Base-by-base conservation (phyloP, 2,113 vertebrate species). In the Reinhardtius hippoglossoides region DNA sequence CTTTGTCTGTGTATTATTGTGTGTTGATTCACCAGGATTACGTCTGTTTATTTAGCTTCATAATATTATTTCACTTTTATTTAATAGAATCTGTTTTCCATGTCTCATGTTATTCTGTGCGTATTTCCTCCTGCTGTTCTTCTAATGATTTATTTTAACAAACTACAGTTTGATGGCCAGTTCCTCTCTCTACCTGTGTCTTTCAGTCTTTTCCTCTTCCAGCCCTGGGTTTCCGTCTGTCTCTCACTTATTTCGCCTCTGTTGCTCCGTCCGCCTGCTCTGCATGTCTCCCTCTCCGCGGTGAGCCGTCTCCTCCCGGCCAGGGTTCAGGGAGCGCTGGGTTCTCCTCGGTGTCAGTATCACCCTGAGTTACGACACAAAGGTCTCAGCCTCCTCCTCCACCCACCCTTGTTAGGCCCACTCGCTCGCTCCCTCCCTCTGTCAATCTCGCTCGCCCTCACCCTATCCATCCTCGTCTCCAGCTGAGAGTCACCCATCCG, bases 401-500 rank as follows among this genome's bases (percentile, higher is more conserved):
- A 66, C 57, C 78, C 76, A 67, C 86, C 84, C 88, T 88, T 76
- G 73, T 88, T 91, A 84, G 82, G 68, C 78, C 84, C 84, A 48
- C 87, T 91, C 24, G 5, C 79, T 87, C 72, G 5, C 80, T 80
- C 74, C 55, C 76, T 88, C 75, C 87, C 76, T 88, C 82, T 71
- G 74, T 88, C 87, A 80, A 52, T 87, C 87, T 81, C 72, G 44
- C 67, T 89, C 82, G 88, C 78, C 80, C 72, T 87, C 74, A 65
- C 70, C 85, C 88, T 65, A 84, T 90, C 86, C 86, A 74, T 86
- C 87, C 79, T 72, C 78, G 50, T 91, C 89, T 91, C 92, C 88
- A 84, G 78, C 82, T 46, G 78, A 82, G 90, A 94, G 90, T 94
- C 92, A 90, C 87, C 91, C 94, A 95, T 93, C 95, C 93, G 91